Conservation (phyloP, 2,797 vertebrate species). For the Sebastes taczanowskii region DNA sequence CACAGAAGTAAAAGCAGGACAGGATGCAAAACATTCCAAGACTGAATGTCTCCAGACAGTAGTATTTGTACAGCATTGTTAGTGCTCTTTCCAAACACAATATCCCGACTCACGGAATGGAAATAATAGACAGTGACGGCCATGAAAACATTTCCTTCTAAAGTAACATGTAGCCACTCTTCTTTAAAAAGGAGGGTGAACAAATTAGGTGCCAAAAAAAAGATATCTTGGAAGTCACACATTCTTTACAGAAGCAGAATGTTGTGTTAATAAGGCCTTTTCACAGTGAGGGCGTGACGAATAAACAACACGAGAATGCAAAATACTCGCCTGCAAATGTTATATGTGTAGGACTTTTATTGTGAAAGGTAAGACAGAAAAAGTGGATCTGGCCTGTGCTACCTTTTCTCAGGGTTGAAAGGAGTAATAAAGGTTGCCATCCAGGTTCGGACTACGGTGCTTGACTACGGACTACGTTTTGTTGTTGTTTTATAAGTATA, state of each 20-base stretch:
- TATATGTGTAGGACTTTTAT: too few species aligned
- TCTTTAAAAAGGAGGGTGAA: neutral
- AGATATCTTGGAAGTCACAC: neutral
- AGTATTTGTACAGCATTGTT: slow-evolving; percentile 41
- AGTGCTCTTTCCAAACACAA: slow-evolving; percentile 45
- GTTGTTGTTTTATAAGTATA: too few species aligned
- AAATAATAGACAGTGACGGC: slow-evolving; percentile 23
- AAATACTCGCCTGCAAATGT: too few species aligned
- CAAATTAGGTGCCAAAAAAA: neutral
- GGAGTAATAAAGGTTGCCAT: too few species aligned
- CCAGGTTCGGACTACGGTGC: too few species aligned
- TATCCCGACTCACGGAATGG: slow-evolving; percentile 25
- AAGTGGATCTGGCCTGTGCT: too few species aligned
- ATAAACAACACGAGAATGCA: too few species aligned
- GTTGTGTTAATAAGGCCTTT: neutral
- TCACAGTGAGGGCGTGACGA: too few species aligned
- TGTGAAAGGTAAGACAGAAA: too few species aligned
- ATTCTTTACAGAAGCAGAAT: neutral
- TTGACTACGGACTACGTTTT: too few species aligned
- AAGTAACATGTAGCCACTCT: neutral
- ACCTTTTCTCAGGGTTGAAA: too few species aligned
- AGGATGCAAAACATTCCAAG: slow-evolving; percentile 61
- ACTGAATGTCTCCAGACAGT: slow-evolving; percentile 50
- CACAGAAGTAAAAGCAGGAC: slow-evolving; percentile 39
- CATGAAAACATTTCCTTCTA: slow-evolving; percentile 1